Conservation (phyloP, 2,797 vertebrate genomes). For the Scolopax bukidnonensis region DNA sequence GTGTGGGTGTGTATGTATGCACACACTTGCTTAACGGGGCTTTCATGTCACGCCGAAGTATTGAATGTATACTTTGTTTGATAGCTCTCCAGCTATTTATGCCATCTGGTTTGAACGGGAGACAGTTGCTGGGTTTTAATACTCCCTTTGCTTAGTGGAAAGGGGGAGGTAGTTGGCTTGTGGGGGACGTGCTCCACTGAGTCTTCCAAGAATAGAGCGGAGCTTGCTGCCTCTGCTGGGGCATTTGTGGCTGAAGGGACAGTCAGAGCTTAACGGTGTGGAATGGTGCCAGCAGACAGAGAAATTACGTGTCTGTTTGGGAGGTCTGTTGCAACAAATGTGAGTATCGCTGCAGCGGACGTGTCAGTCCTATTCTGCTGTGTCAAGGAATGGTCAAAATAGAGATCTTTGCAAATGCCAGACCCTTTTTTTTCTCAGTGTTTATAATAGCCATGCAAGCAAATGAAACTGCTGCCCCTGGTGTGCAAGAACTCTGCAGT, state of each 20-base stretch:
- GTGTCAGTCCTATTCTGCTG: not conserved
- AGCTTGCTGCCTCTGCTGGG: slow-evolving; percentile 24
- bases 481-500: not conserved
- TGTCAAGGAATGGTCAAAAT: slow-evolving; percentile 18
- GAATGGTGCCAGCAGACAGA: slow-evolving; percentile 47
- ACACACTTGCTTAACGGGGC: not conserved
- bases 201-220: not conserved
- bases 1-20: not conserved
- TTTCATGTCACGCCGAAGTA: slow-evolving; percentile 8
- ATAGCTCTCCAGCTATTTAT: slow-evolving; percentile 59
- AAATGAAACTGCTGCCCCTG: not conserved
- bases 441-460: not conserved
- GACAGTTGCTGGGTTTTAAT: slow-evolving; percentile 53
- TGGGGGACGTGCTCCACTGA: slow-evolving; percentile 21
- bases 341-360: not conserved
- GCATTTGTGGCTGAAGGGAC: slow-evolving; percentile 41
- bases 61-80: slow-evolving; percentile 34
- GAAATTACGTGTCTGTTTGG: slow-evolving; percentile 28
- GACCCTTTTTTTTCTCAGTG: not conserved
- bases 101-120: slow-evolving; percentile 45
- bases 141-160: not conserved
- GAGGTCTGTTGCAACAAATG: slow-evolving; percentile 37
- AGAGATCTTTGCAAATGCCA: not conserved
- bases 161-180: not conserved
- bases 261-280: not conserved